phyloP scores from a whole-genome alignment of 2,888 invertebrate genomes.

The Malthinus seriepunctatus region DNA sequence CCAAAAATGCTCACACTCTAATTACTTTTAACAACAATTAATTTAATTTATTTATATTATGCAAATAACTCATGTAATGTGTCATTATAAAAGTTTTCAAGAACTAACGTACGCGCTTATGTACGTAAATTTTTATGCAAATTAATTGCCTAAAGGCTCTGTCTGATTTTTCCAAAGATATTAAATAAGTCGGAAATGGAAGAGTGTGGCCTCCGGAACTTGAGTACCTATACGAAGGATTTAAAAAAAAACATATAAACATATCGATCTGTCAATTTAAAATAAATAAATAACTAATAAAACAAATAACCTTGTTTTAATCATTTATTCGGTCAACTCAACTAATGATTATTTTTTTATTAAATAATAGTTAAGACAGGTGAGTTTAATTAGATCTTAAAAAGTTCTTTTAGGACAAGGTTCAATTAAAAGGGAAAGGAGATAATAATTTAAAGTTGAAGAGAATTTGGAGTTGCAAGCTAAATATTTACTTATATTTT shows the following conservation, averaged over 20 bases:
- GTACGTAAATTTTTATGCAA: neutral
- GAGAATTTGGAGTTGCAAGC: no score
- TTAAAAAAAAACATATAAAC: slow-evolving; percentile 7
- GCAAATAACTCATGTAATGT: no score
- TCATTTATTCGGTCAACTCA: slow-evolving; percentile 8
- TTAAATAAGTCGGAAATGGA: slow-evolving; percentile 10
- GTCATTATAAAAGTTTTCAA: no score
- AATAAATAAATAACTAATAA: slow-evolving; percentile 2
- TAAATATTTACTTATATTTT: no score
- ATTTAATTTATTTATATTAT: no score
- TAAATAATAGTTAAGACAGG: slow-evolving; percentile 6
- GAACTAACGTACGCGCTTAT: neutral
- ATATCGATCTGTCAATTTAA: neutral
- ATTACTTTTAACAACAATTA: no score
- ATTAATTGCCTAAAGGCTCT: neutral
- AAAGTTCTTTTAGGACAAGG: slow-evolving; percentile 14
- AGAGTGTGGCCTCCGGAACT: slow-evolving; percentile 19
- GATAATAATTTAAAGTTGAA: neutral
- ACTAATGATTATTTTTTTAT: neutral
- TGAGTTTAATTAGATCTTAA: slow-evolving; percentile 9
- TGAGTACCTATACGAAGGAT: slow-evolving; percentile 20
- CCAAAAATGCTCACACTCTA: no score
- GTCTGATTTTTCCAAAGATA: neutral
- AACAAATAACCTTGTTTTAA: slow-evolving; percentile 14
- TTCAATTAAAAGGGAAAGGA: slow-evolving; percentile 7